A percentile compares a stretch with the other conserved stretches of the same genome.
Evolutionary conservation across 1,140 invertebrate species (phyloP).

Genomic region (Heterodera carotae): DNA sequence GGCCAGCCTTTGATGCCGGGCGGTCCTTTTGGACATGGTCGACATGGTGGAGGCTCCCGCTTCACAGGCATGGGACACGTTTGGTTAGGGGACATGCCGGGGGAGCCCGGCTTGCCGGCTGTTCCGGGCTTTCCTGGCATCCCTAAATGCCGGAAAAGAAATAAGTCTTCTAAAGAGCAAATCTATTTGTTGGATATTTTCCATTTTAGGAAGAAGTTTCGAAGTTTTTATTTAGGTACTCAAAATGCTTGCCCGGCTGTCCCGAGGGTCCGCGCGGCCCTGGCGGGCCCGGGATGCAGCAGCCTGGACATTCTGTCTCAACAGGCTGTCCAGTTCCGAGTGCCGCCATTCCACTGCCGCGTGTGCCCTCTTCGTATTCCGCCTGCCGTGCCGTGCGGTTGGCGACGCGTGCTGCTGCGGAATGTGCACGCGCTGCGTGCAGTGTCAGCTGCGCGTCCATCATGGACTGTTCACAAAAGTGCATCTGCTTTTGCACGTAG

Average conservation of each 20-base stretch:
- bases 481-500: slow-evolving; percentile 63
- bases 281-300: slow-evolving; percentile 60
- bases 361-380: background rate
- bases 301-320: slow-evolving; percentile 62
- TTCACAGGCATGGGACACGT: slow-evolving; percentile 57
- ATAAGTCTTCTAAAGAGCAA: no score
- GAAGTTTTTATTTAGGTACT: no score
- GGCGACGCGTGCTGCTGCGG: background rate
- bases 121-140: slow-evolving; percentile 53
- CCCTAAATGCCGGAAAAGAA: slow-evolving; percentile 38
- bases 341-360: background rate
- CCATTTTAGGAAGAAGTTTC: no score
- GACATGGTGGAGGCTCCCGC: slow-evolving; percentile 61
- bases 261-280: slow-evolving; percentile 53
- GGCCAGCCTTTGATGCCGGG: slow-evolving; percentile 65
- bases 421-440: background rate
- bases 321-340: slow-evolving; percentile 55
- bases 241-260: slow-evolving; percentile 40
- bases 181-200: no score
- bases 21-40: slow-evolving; percentile 64
- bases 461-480: slow-evolving; percentile 55
- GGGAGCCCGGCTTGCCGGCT: slow-evolving; percentile 58
- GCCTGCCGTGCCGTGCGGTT: slow-evolving; percentile 11
- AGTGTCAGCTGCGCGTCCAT: slow-evolving; percentile 14
- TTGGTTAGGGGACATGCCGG: slow-evolving; percentile 61